Conservation (phyloP, 1,140 invertebrate genomes). For the Hyposmocoma kahamanoa region DNA sequence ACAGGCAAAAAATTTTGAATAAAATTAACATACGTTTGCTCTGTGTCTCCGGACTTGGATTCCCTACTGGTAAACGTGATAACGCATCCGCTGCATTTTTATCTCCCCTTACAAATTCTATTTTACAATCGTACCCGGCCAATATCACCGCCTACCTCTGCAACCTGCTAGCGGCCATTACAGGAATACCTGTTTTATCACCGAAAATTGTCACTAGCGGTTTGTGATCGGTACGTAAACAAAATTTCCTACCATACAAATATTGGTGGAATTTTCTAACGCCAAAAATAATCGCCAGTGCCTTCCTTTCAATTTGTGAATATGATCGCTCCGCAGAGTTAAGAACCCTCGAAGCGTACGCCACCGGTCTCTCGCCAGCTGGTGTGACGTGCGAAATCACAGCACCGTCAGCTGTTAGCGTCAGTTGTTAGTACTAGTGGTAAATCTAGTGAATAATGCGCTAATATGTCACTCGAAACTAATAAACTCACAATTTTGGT, state of each 20-base stretch:
- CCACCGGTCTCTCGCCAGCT: conserved; percentile 2
- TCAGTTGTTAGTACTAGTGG: not conserved
- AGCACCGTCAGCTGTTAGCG: not conserved
- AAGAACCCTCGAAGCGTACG: conserved; percentile 3
- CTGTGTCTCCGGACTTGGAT: not conserved
- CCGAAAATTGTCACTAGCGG: conserved; percentile 65
- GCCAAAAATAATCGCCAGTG: not conserved
- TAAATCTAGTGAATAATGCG: conserved; percentile 1
- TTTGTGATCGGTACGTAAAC: conserved; percentile 15
- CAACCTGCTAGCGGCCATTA: conserved; percentile 28
- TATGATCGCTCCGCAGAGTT: conserved; percentile 2
- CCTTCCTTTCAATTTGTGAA: conserved; percentile 6
- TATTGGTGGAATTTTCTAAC: conserved; percentile 3
- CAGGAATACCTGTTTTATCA: conserved; percentile 34
- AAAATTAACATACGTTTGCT: not conserved
- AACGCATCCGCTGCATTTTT: conserved; percentile 24
- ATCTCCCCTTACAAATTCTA: conserved; percentile 29
- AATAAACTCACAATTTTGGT: not conserved
- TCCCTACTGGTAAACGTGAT: conserved; percentile 4
- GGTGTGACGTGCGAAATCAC: not conserved
- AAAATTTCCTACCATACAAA: not conserved
- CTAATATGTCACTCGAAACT: not conserved
- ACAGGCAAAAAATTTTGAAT: not conserved
- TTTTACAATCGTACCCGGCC: conserved; percentile 33
- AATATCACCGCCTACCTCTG: conserved; percentile 44